A percentile compares a stretch with the other conserved stretches of the same genome.
These are phyloP conservation scores for Eueremaeus valkanovi DNA, from an alignment of 2,888 invertebrate genomes.

Conservation along the genomic window DNA sequence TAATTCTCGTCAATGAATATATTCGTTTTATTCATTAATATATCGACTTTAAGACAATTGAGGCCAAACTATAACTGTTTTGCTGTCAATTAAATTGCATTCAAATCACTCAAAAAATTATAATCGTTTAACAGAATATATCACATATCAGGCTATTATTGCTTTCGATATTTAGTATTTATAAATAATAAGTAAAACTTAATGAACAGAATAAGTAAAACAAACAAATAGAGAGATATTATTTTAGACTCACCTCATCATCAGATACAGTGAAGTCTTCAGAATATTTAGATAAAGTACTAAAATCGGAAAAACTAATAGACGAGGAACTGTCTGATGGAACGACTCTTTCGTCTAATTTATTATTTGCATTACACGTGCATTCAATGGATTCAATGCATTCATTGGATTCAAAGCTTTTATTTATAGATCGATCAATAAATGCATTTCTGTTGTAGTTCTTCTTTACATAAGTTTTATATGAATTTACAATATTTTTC, in stretches of 20 bases:
- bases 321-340: neutral
- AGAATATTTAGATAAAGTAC: too few species aligned
- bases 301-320: neutral
- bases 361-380: conserved; percentile 23
- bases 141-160: neutral
- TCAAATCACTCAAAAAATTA: neutral
- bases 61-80: neutral
- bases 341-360: conserved; percentile 7
- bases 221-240: too few species aligned
- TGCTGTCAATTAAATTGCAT: neutral
- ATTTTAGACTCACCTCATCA: conserved; percentile 17
- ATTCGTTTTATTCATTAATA: too few species aligned
- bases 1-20: conserved; percentile 18
- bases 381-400: neutral
- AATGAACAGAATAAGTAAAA: neutral
- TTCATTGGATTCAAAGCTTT: neutral
- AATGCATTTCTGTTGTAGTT: neutral
- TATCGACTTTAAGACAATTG: neutral
- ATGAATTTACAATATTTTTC: neutral
- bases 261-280: neutral
- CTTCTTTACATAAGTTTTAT: neutral
- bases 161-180: neutral
- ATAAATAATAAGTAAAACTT: neutral
- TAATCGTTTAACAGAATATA: neutral
- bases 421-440: conserved; percentile 23